phyloP scores from a whole-genome alignment of 2,888 invertebrate genomes.

The Phyto melanocephala region DNA sequence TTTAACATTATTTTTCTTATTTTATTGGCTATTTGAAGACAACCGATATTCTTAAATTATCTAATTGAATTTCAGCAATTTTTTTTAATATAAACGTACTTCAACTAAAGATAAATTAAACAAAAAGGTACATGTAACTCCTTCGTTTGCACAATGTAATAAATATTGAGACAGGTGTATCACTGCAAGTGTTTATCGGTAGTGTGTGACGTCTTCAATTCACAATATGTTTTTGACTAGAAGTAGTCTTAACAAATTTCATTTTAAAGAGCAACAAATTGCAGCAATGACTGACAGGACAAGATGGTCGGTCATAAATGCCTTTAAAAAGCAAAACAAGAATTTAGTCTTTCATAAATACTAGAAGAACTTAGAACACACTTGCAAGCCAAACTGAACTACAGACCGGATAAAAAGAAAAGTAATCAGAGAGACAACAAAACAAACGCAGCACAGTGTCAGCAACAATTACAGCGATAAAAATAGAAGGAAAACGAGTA shows the following conservation, averaged over 20 bases:
- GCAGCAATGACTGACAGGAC: conserved; percentile 22
- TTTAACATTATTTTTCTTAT: too few relatives aligned
- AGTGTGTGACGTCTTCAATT: too few relatives aligned
- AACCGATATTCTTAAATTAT: too few relatives aligned
- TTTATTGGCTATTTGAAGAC: too few relatives aligned
- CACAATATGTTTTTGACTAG: too few relatives aligned
- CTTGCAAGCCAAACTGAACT: conserved; percentile 10
- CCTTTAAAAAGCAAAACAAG: conserved; percentile 36
- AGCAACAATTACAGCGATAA: not conserved
- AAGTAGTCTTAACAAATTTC: conserved; percentile 30
- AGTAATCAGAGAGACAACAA: not conserved
- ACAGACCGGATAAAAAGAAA: conserved; percentile 20
- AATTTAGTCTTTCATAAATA: conserved; percentile 42
- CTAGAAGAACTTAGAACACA: conserved; percentile 53
- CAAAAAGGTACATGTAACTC: too few relatives aligned
- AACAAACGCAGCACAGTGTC: not conserved
- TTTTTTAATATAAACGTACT: too few relatives aligned
- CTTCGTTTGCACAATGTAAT: not conserved
- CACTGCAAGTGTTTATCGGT: too few relatives aligned
- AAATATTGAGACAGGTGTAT: not conserved
- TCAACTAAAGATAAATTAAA: too few relatives aligned
- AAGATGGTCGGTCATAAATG: conserved; percentile 41
- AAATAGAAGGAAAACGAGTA: not conserved
- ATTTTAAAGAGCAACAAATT: conserved; percentile 34
- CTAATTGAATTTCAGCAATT: too few relatives aligned